phyloP scores from a whole-genome alignment of 2,888 invertebrate genomes.

The Perizoma affinitatum region DNA sequence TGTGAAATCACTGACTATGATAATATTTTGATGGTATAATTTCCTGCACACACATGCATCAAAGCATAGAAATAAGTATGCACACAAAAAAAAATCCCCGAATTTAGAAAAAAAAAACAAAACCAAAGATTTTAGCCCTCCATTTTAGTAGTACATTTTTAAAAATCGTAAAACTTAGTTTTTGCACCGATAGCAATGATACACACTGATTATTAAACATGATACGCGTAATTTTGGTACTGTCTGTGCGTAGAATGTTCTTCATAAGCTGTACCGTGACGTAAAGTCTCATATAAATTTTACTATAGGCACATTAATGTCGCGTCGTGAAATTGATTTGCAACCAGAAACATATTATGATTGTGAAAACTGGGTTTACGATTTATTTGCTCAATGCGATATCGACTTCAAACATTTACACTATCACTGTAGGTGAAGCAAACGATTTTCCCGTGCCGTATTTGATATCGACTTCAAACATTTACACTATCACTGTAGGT shows the following conservation, averaged over 20 bases:
- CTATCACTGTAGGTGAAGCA: constrained; percentile 58
- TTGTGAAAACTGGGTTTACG: constrained; percentile 84
- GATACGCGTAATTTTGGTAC: no score
- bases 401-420: constrained; percentile 73
- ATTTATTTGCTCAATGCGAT: constrained; percentile 82
- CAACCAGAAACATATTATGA: constrained; percentile 83
- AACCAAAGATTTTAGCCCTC: no score
- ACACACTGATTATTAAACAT: no score
- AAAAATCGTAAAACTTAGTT: no score
- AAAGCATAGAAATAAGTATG: no score
- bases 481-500: constrained; percentile 69
- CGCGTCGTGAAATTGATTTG: constrained; percentile 84
- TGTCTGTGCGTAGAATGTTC: constrained; percentile 1
- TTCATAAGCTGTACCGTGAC: constrained; percentile 51
- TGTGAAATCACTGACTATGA: no score
- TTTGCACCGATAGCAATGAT: no score
- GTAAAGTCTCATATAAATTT: constrained; percentile 82
- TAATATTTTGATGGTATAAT: no score
- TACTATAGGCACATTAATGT: constrained; percentile 83
- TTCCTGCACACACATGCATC: no score
- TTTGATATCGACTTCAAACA: constrained; percentile 73
- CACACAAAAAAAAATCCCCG: no score
- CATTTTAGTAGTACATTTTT: no score
- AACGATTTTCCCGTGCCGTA: constrained; percentile 5
- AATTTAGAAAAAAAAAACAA: no score